These are phyloP conservation scores for Apeira syringaria DNA, from an alignment of 2,888 invertebrate genomes.

Conservation along the genomic window DNA sequence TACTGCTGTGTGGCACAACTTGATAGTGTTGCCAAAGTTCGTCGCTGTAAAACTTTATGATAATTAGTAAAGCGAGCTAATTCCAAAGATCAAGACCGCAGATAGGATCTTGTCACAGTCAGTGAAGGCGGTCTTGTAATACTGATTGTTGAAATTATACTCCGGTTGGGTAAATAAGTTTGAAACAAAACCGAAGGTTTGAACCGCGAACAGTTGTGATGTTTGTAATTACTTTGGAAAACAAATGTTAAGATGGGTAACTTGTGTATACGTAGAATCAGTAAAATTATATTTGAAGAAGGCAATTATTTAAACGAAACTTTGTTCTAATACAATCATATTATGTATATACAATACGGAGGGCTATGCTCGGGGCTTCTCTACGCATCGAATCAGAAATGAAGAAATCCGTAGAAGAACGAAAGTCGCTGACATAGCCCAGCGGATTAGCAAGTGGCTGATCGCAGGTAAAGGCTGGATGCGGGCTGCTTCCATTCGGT, in stretches of 20 bases:
- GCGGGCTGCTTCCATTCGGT: no score
- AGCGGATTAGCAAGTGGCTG: no score
- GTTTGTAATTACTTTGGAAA: conserved; percentile 25
- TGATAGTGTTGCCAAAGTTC: conserved; percentile 64
- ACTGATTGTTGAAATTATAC: conserved; percentile 14
- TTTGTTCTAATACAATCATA: no score
- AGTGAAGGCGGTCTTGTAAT: conserved; percentile 34
- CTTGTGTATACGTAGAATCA: no score
- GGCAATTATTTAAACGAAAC: no score
- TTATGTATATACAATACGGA: no score
- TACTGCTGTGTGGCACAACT: conserved; percentile 18
- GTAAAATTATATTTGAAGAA: no score
- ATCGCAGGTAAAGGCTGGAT: no score
- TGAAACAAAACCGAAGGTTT: conserved; percentile 37
- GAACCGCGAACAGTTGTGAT: conserved; percentile 27
- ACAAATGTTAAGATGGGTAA: not conserved
- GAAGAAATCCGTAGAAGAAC: no score
- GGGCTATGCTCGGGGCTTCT: no score
- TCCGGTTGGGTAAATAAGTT: conserved; percentile 40
- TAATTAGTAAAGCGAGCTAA: conserved; percentile 66
- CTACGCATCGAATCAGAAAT: no score
- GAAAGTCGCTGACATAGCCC: no score
- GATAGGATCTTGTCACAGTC: conserved; percentile 47
- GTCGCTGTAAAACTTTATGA: conserved; percentile 64
- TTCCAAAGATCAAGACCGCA: conserved; percentile 60